phyloP scores from a whole-genome alignment of 64 coral and sea anemone species.

The Cladopsammia gracilis region DNA sequence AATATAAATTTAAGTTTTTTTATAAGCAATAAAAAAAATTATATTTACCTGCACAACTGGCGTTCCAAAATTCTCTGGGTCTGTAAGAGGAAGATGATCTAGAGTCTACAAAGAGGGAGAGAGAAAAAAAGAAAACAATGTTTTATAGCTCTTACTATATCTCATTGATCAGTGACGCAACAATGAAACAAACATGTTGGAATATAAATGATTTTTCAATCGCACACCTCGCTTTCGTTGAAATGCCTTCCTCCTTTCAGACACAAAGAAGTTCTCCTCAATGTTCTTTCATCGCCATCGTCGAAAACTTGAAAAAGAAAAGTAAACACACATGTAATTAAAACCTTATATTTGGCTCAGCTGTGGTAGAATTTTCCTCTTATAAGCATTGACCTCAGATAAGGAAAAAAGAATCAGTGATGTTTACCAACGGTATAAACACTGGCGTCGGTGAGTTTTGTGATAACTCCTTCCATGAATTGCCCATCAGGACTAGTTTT shows the following conservation, averaged over 20 bases:
- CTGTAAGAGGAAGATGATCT: slow-evolving; percentile 96
- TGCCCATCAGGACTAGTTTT: slow-evolving; percentile 86
- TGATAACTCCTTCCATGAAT: slow-evolving; percentile 80
- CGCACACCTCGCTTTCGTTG: slow-evolving; percentile 92
- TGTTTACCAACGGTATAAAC: slow-evolving; percentile 96
- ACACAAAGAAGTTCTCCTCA: slow-evolving; percentile 94
- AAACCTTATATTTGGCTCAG: slow-evolving; percentile 15
- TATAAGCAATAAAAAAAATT: not conserved
- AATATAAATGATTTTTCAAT: not conserved
- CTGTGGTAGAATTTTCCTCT: not conserved
- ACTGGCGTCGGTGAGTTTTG: slow-evolving; percentile 98
- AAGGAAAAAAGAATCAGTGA: not conserved
- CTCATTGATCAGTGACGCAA: not conserved
- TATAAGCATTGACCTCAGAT: not conserved
- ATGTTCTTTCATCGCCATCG: slow-evolving; percentile 99
- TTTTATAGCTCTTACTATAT: not conserved
- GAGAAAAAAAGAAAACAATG: not conserved
- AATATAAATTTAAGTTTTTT: not conserved
- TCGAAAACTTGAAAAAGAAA: slow-evolving; percentile 86
- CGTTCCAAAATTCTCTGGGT: slow-evolving; percentile 99
- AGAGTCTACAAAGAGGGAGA: slow-evolving; percentile 75
- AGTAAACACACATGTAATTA: slow-evolving; percentile 14
- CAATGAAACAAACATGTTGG: not conserved
- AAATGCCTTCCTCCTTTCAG: slow-evolving; percentile 97
- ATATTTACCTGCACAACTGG: slow-evolving; percentile 93